Percentiles rank a stretch among this genome's conserved stretches.
Conservation (phyloP, 2,113 vertebrate species). For the Pithys albifrons region DNA sequence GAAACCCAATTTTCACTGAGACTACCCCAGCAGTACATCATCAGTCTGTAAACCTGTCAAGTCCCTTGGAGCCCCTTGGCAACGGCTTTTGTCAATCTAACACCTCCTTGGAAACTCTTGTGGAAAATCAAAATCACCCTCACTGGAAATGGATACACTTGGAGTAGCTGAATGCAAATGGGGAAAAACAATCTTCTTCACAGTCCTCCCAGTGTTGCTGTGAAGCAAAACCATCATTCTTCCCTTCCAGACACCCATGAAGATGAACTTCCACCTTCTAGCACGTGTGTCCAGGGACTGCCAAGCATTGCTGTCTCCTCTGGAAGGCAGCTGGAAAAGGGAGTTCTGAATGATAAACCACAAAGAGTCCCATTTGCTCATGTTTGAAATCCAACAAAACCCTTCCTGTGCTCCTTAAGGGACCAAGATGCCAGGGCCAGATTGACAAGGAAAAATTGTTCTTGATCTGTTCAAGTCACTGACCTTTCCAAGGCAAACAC, state of each 20-base stretch:
- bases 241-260: background rate
- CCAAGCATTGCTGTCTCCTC: background rate
- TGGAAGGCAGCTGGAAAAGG: background rate
- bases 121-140: background rate
- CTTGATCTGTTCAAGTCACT: background rate
- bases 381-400: fast-evolving
- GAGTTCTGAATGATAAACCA: background rate
- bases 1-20: background rate
- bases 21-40: background rate
- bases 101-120: background rate
- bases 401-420: background rate
- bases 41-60: constrained; percentile 14
- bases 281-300: fast-evolving
- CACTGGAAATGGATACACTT: background rate
- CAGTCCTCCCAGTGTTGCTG: background rate
- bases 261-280: background rate
- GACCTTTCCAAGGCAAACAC: background rate
- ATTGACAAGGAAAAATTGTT: background rate
- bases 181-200: background rate
- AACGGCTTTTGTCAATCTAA: background rate
- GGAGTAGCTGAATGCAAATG: background rate
- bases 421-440: background rate
- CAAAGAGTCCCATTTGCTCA: background rate
- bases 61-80: constrained; percentile 15
- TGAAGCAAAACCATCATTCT: background rate